A percentile compares a stretch with the other conserved stretches of the same genome.
Conservation (phyloP, 2,113 vertebrate genomes). For the Pterocles burchelli region DNA sequence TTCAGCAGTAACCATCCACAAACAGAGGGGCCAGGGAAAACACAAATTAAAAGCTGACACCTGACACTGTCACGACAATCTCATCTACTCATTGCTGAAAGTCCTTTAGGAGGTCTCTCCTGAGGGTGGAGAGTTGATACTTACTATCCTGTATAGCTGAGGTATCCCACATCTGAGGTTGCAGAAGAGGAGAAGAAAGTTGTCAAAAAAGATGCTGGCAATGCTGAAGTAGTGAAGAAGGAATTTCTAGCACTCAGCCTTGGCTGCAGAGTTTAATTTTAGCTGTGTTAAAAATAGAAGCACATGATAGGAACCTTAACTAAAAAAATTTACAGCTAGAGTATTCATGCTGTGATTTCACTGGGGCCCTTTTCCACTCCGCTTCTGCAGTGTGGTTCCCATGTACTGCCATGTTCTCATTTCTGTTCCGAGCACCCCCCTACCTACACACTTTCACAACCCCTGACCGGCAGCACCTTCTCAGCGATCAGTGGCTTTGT, state of each 20-base stretch:
- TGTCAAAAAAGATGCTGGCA: slow-evolving; percentile 21
- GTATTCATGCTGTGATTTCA: not conserved
- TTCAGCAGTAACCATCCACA: not conserved
- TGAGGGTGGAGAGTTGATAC: slow-evolving; percentile 3
- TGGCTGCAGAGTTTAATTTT: slow-evolving; percentile 50
- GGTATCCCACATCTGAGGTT: not conserved
- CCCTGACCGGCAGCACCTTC: not conserved
- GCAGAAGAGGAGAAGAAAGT: slow-evolving; percentile 7
- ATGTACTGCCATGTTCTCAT: not conserved
- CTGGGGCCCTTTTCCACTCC: not conserved
- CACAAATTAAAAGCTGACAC: slow-evolving; percentile 32
- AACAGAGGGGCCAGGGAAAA: not conserved
- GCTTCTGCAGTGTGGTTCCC: fast-evolving
- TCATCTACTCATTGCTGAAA: not conserved
- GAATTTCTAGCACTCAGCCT: slow-evolving; percentile 23
- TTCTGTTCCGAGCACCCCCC: not conserved
- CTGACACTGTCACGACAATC: not conserved
- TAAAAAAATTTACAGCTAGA: slow-evolving; percentile 26
- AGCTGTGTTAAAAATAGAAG: slow-evolving; percentile 52
- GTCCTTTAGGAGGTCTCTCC: not conserved
- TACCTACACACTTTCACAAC: not conserved
- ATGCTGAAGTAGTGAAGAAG: slow-evolving; percentile 14
- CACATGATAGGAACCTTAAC: slow-evolving; percentile 28
- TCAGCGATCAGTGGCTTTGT: not conserved
- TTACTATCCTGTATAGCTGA: not conserved